Conservation (phyloP, 2,888 invertebrate genomes). For the Hedya salicella region DNA sequence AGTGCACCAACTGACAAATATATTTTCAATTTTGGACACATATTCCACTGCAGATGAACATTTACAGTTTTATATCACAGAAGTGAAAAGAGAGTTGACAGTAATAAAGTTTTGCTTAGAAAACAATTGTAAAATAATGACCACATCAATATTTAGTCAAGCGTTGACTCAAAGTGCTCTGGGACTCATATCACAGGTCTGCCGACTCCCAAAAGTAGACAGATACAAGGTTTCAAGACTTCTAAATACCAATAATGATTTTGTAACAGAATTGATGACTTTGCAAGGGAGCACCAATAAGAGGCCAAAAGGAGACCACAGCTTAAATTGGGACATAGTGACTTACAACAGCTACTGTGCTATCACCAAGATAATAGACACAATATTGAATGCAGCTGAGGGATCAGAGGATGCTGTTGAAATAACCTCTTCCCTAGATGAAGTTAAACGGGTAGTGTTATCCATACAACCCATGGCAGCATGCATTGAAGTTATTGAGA, state of each 20-base stretch:
- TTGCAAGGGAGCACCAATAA: conserved; percentile 57
- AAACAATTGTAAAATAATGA: conserved; percentile 80
- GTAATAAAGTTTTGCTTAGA: conserved; percentile 81
- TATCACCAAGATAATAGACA: conserved; percentile 79
- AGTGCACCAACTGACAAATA: conserved; percentile 76
- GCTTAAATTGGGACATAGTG: conserved; percentile 75
- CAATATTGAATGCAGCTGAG: conserved; percentile 73
- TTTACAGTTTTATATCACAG: conserved; percentile 77
- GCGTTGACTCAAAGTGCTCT: conserved; percentile 77
- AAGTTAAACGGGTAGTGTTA: conserved; percentile 77
- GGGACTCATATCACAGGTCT: conserved; percentile 81
- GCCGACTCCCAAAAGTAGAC: conserved; percentile 78
- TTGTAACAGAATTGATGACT: conserved; percentile 67
- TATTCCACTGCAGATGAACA: conserved; percentile 75
- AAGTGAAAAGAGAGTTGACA: conserved; percentile 79
- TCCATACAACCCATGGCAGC: conserved; percentile 75
- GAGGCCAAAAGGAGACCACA: conserved; percentile 51
- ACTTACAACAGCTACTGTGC: conserved; percentile 82
- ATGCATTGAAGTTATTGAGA: conserved; percentile 88
- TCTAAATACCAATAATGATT: conserved; percentile 76
- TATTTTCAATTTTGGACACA: conserved; percentile 79
- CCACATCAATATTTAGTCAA: conserved; percentile 79
- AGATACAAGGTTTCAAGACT: conserved; percentile 80
- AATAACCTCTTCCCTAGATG: conserved; percentile 73
- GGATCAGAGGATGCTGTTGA: conserved; percentile 65